Evolutionary conservation across 2,113 vertebrate species (phyloP).

Genomic region (Poeciliopsis turrubarensis): DNA sequence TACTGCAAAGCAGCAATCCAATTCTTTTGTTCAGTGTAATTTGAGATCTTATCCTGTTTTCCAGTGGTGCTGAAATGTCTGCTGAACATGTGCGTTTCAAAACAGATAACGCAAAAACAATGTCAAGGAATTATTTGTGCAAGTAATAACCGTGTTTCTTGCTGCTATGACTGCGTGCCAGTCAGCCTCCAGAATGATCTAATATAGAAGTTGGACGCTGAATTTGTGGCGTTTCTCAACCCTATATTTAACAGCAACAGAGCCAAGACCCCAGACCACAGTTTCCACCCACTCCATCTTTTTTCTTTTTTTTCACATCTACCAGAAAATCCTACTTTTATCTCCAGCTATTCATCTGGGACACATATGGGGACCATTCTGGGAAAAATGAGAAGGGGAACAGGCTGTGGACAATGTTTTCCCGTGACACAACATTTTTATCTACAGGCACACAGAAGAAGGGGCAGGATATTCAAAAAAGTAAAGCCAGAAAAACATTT

Average conservation of each 20-base stretch:
- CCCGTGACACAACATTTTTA: conserved; percentile 28
- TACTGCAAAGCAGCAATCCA: conserved; percentile 1
- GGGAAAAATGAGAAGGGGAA: conserved; percentile 50
- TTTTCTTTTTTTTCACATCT: conserved; percentile 38
- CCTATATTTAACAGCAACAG: conserved; percentile 76
- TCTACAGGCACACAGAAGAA: conserved; percentile 47
- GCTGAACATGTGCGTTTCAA: conserved; percentile 5
- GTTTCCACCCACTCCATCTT: conserved; percentile 65
- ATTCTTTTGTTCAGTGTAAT: conserved; percentile 4
- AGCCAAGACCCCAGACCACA: conserved; percentile 70
- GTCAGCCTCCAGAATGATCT: conserved; percentile 51
- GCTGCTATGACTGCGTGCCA: conserved; percentile 53
- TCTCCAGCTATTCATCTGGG: conserved; percentile 63
- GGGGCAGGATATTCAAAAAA: conserved; percentile 24
- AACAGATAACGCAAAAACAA: conserved; percentile 16
- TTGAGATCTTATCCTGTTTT: conserved; percentile 16
- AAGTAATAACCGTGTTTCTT: conserved; percentile 40
- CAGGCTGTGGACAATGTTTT: conserved; percentile 6
- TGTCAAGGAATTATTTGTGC: conserved; percentile 5
- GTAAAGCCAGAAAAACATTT: conserved; percentile 14
- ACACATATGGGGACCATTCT: conserved; percentile 65
- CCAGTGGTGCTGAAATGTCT: conserved; percentile 6
- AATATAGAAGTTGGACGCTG: conserved; percentile 59
- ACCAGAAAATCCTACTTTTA: conserved; percentile 62
- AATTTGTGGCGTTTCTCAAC: conserved; percentile 71